These are phyloP conservation scores for Tetranychus cinnabarinus DNA, from an alignment of 1,140 invertebrate genomes.

Conservation along the genomic window DNA sequence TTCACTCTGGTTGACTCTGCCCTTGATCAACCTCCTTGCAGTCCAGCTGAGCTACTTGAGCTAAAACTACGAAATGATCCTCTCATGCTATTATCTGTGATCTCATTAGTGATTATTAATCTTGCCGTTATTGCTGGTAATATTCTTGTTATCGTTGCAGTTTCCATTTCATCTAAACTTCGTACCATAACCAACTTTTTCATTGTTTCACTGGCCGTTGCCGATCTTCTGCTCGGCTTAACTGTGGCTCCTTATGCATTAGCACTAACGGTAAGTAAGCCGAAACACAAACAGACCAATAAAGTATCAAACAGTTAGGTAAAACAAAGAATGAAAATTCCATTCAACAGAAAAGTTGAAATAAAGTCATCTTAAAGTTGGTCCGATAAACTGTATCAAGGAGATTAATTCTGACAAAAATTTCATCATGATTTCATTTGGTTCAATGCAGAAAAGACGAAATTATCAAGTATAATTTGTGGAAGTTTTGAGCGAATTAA, in stretches of 20 bases:
- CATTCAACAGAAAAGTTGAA: no score
- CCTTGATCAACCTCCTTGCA: neutral
- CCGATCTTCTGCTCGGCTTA: slow-evolving; percentile 68
- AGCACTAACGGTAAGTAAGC: slow-evolving; percentile 50
- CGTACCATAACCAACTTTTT: slow-evolving; percentile 82
- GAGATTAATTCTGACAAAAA: no score
- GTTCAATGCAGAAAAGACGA: no score
- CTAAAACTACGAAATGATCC: slow-evolving; percentile 27
- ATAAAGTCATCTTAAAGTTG: no score
- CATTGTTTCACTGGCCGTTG: slow-evolving; percentile 74
- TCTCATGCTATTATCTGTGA: slow-evolving; percentile 40
- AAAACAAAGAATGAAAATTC: no score
- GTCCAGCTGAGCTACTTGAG: neutral
- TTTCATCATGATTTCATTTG: no score
- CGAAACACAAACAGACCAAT: no score
- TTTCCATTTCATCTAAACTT: slow-evolving; percentile 60
- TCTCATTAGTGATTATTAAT: slow-evolving; percentile 52
- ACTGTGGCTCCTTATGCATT: slow-evolving; percentile 74
- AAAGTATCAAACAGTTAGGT: neutral
- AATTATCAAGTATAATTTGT: no score
- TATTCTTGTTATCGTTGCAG: slow-evolving; percentile 68
- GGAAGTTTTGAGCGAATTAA: no score
- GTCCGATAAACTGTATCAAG: no score
- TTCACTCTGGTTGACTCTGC: neutral
- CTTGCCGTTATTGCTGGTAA: slow-evolving; percentile 62